phyloP scores from a whole-genome alignment of 2,888 invertebrate genomes.

The Chirona hameri region DNA sequence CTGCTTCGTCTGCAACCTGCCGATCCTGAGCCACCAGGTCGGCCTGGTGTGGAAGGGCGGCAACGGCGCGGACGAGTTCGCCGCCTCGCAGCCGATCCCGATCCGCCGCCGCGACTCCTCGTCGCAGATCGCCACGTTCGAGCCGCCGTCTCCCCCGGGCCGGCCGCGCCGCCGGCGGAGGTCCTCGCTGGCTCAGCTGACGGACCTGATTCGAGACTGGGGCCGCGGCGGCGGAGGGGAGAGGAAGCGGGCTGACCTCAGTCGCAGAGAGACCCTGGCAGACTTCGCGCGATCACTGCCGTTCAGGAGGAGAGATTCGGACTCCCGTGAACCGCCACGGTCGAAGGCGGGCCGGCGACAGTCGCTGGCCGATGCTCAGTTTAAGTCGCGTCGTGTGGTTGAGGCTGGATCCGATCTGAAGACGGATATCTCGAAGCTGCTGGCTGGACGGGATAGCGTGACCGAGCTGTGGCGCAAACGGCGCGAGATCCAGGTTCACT shows the following conservation, averaged over 20 bases:
- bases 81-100: conserved; percentile 37
- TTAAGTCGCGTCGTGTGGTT: conserved; percentile 35
- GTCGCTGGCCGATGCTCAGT: conserved; percentile 36
- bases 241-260: conserved; percentile 51
- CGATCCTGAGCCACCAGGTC: conserved; percentile 87
- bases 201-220: conserved; percentile 84
- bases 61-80: conserved; percentile 88
- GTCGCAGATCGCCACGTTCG: conserved; percentile 80
- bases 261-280: conserved; percentile 79
- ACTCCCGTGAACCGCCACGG: conserved; percentile 37
- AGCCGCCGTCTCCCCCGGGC: conserved; percentile 59
- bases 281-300: conserved; percentile 77
- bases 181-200: conserved; percentile 80
- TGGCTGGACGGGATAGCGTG: conserved; percentile 39
- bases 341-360: conserved; percentile 33
- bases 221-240: conserved; percentile 49
- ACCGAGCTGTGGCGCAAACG: conserved; percentile 38
- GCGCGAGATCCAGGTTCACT: conserved; percentile 38
- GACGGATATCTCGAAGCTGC: conserved; percentile 38
- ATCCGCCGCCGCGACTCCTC: conserved; percentile 71
- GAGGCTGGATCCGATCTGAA: conserved; percentile 38
- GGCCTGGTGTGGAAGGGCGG: conserved; percentile 90
- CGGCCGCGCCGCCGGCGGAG: conserved; percentile 62
- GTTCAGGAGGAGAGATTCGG: conserved; percentile 45
- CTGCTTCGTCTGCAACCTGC: conserved; percentile 93